phyloP scores from a whole-genome alignment of 1,140 invertebrate species.

The Bombus superbus region DNA sequence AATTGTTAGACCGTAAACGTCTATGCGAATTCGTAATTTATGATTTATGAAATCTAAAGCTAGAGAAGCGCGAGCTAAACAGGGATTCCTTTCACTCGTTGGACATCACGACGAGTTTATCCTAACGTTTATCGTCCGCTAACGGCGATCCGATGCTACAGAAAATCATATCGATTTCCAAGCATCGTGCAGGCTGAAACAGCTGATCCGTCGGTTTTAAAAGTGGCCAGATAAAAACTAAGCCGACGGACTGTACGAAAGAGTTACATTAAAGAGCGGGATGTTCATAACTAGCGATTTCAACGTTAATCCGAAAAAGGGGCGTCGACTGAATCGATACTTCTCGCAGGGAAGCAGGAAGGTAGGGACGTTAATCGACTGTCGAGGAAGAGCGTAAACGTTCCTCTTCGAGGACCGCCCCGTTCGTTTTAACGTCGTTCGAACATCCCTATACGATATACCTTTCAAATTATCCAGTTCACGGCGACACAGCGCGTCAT shows the following conservation, averaged over 20 bases:
- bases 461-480: not conserved
- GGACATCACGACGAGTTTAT: not conserved
- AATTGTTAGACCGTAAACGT: no score
- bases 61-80: no score
- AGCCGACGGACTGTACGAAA: not conserved
- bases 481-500: not conserved
- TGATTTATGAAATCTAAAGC: no score
- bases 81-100: not conserved
- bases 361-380: not conserved
- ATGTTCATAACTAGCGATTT: not conserved
- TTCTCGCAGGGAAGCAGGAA: not conserved
- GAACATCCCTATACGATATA: no score
- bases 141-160: not conserved
- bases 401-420: not conserved
- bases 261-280: not conserved
- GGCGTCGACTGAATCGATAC: slow-evolving; percentile 24
- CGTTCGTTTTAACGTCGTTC: not conserved
- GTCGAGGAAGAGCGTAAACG: not conserved
- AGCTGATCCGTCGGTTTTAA: slow-evolving; percentile 29
- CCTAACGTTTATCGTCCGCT: not conserved
- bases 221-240: not conserved
- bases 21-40: no score
- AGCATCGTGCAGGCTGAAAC: slow-evolving; percentile 3
- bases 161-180: slow-evolving; percentile 35
- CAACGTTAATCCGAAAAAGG: slow-evolving; percentile 2